These are phyloP conservation scores for Morelia viridis DNA, from an alignment of 2,797 vertebrate genomes.

Conservation along the genomic window DNA sequence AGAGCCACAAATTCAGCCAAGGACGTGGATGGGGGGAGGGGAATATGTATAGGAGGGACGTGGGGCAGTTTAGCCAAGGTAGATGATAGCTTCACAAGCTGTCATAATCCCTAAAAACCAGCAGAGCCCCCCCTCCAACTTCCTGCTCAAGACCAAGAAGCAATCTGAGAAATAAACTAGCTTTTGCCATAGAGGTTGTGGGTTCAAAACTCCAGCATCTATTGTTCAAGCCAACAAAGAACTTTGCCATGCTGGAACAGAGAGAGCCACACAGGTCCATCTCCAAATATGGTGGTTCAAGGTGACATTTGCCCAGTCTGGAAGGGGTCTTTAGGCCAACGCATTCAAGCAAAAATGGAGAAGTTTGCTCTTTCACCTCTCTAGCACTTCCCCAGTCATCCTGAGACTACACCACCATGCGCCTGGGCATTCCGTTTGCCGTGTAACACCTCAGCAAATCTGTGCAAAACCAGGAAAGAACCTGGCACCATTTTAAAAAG, in stretches of 20 bases:
- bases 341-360: not conserved
- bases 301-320: not conserved
- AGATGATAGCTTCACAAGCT: not conserved
- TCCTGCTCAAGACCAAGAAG: not conserved
- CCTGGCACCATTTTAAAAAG: not conserved
- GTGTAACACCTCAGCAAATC: not conserved
- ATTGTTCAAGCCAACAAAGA: not conserved
- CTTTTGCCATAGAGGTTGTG: not conserved
- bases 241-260: not conserved
- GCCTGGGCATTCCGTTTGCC: not conserved
- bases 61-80: not conserved
- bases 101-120: not conserved
- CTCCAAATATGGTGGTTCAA: no score
- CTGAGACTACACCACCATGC: not conserved
- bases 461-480: not conserved
- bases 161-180: not conserved
- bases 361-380: not conserved
- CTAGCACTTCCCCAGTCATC: not conserved
- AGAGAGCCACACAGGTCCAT: not conserved
- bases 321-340: not conserved
- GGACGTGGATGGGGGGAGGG: no score
- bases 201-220: not conserved
- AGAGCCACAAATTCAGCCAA: not conserved
- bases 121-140: not conserved
- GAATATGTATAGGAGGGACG: no score